Evolutionary conservation across 1,140 invertebrate species (phyloP).

Genomic region (Saccostrea echinata): DNA sequence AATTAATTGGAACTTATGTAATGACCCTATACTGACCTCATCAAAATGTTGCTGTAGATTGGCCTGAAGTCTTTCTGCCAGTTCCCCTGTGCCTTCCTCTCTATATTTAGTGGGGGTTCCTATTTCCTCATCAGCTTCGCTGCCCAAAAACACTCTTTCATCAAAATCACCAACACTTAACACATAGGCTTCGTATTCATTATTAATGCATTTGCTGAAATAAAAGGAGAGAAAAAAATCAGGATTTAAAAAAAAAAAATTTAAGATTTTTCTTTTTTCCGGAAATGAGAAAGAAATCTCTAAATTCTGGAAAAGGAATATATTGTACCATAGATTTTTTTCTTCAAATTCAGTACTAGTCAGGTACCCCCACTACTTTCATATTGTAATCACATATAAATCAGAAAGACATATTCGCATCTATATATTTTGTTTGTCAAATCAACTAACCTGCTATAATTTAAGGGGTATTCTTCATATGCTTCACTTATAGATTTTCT

Average conservation of each 20-base stretch:
- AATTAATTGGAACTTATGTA: too few species aligned
- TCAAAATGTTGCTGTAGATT: constrained; percentile 77
- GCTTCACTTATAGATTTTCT: constrained; percentile 90
- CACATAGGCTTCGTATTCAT: constrained; percentile 94
- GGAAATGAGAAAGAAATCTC: constrained; percentile 3
- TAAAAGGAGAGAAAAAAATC: not conserved
- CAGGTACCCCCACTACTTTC: not conserved
- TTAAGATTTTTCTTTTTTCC: not conserved
- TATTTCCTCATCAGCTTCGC: constrained; percentile 87
- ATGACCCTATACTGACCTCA: constrained; percentile 67
- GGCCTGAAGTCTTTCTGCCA: constrained; percentile 81
- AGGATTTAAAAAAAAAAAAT: not conserved
- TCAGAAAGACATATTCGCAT: not conserved
- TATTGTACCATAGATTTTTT: not conserved
- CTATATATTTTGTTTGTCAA: not conserved
- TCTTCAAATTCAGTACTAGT: not conserved
- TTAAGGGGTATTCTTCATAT: constrained; percentile 94
- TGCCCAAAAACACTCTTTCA: constrained; percentile 92
- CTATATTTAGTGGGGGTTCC: constrained; percentile 84
- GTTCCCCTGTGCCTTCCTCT: constrained; percentile 81
- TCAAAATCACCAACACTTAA: constrained; percentile 96
- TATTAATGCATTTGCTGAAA: constrained; percentile 90
- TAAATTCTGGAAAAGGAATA: not conserved
- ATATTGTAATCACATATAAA: not conserved
- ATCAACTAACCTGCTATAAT: constrained; percentile 63